These are phyloP conservation scores for Sebastes trivittatus DNA, from an alignment of 2,797 vertebrate genomes.

Conservation along the genomic window DNA sequence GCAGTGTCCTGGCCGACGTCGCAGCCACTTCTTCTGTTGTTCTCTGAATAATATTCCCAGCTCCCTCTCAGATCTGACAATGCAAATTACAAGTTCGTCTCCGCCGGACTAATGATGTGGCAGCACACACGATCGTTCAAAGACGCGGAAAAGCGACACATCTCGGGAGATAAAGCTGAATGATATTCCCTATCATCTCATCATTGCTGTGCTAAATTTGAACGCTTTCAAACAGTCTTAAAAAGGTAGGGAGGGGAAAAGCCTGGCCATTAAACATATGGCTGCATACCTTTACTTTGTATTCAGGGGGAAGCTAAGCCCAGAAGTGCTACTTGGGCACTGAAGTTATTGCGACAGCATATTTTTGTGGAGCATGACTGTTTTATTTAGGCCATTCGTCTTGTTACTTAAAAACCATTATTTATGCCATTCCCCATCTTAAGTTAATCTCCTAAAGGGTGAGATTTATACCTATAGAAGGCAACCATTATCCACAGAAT, in stretches of 20 bases:
- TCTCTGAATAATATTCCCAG: constrained; percentile 29
- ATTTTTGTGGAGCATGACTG: constrained; percentile 60
- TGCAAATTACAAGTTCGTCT: constrained; percentile 50
- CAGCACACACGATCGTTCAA: constrained; percentile 32
- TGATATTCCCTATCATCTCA: constrained; percentile 38
- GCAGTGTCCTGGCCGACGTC: constrained; percentile 25
- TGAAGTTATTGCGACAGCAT: constrained; percentile 50
- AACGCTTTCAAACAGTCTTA: constrained; percentile 26
- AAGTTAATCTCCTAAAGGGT: constrained; percentile 65
- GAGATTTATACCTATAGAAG: constrained; percentile 65
- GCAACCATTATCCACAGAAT: constrained; percentile 41
- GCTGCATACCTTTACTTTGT: constrained; percentile 25
- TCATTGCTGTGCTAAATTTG: constrained; percentile 17
- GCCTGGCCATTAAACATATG: constrained; percentile 47
- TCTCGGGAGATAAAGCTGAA: constrained; percentile 32
- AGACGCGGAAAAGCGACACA: constrained; percentile 27
- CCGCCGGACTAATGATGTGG: constrained; percentile 43
- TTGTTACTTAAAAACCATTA: constrained; percentile 59
- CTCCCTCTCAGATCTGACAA: constrained; percentile 34
- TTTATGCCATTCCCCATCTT: constrained; percentile 49
- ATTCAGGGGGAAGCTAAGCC: constrained; percentile 11
- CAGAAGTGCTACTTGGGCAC: constrained; percentile 23
- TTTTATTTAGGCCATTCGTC: constrained; percentile 68
- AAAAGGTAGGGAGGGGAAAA: background rate
- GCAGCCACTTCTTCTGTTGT: constrained; percentile 26